Evolutionary conservation across 2,113 vertebrate species (phyloP).

Genomic region (Gymnorhina tibicen): DNA sequence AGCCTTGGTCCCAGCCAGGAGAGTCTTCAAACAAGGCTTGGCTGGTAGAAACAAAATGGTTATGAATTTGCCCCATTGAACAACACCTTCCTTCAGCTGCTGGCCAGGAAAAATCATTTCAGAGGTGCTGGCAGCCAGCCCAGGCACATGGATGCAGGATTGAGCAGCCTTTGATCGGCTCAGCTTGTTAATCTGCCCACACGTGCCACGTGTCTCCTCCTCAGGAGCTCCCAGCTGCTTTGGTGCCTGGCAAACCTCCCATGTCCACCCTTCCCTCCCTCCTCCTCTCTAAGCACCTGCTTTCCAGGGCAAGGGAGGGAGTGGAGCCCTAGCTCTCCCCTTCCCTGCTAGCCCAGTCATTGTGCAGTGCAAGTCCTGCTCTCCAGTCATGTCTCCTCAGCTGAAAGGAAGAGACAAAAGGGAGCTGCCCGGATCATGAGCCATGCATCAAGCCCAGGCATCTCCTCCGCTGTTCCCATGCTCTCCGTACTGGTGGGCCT

Average conservation of each 20-base stretch:
- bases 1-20: background rate
- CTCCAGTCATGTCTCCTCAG: background rate
- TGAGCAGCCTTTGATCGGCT: background rate
- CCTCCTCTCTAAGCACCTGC: background rate
- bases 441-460: accelerated
- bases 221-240: background rate
- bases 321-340: background rate
- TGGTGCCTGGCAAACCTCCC: background rate
- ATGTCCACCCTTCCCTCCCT: background rate
- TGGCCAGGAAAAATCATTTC: background rate
- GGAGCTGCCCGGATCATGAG: background rate
- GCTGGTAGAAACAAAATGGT: background rate
- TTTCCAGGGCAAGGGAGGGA: background rate
- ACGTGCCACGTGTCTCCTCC: background rate
- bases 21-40: background rate
- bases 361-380: background rate
- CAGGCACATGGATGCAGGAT: background rate
- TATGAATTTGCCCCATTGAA: background rate
- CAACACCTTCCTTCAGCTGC: background rate
- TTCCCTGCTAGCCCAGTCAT: background rate
- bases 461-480: background rate
- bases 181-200: background rate
- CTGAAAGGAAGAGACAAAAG: background rate
- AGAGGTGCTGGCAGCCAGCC: background rate
- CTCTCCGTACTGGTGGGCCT: background rate